Conservation (phyloP, 2,113 vertebrate species). For the Scartelaos histophorus region DNA sequence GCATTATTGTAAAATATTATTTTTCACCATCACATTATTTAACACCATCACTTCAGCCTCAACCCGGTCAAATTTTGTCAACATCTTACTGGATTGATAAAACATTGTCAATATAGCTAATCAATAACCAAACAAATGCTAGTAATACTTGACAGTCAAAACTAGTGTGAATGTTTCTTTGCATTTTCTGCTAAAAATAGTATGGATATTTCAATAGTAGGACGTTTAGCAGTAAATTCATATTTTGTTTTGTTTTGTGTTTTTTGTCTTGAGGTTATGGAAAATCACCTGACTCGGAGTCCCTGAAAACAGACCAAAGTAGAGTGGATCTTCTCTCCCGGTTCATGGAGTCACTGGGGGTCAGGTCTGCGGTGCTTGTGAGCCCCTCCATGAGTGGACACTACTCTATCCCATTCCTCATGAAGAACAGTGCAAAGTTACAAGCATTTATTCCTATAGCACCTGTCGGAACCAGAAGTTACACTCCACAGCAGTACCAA, state of each 20-base stretch:
- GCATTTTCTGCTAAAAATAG: too few relatives aligned
- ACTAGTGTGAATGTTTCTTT: too few relatives aligned
- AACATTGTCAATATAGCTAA: too few relatives aligned
- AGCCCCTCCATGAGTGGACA: constrained; percentile 94
- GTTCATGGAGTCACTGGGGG: constrained; percentile 80
- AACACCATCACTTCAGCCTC: too few relatives aligned
- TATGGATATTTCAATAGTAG: too few relatives aligned
- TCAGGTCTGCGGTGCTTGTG: constrained; percentile 81
- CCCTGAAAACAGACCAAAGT: constrained; percentile 76
- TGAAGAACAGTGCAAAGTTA: constrained; percentile 77
- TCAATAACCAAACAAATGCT: too few relatives aligned
- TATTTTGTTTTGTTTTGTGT: background rate
- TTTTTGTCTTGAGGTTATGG: constrained; percentile 82
- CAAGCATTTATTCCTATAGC: constrained; percentile 88
- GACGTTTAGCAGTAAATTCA: background rate
- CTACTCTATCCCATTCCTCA: constrained; percentile 89
- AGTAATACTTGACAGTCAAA: too few relatives aligned
- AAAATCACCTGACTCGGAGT: constrained; percentile 77
- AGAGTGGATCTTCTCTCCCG: constrained; percentile 82
- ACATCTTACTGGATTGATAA: too few relatives aligned
- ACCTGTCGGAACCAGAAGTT: constrained; percentile 85
- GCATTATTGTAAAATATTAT: too few relatives aligned
- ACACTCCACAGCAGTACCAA: constrained; percentile 83
- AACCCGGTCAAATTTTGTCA: too few relatives aligned
- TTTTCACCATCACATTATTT: too few relatives aligned